Evolutionary conservation across 2,888 invertebrate genomes (phyloP), one percentile per base, ranked within the genome.

Genomic region (Amphimallon solstitiale): DNA sequence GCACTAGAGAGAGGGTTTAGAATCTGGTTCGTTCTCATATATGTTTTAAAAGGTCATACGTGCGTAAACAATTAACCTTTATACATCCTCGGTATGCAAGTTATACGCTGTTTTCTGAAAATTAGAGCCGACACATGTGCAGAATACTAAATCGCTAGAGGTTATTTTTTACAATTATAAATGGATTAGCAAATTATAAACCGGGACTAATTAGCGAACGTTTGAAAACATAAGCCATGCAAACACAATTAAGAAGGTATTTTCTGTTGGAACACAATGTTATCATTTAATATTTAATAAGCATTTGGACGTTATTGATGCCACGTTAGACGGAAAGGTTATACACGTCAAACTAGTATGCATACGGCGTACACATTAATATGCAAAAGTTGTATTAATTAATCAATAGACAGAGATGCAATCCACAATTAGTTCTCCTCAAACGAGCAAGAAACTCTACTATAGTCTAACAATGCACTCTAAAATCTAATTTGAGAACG

Each of bases 31-130:
- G 10, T 40, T 19, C 54, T 21, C 14, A 21, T 56, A 23, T 56
- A 56, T 56, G 23, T 40, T 56, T 56, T 56, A 56, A 40, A 56
- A 56, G 56, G 56, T 56, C 56, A 40, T 56, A 56, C 56, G 56
- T 56, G 56, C 56, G 56, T 56, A 56, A 56, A 56, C 56, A 56
- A 56, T 56, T 56, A 56, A 56, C 56, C 56, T 56, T 40, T 56
- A 15, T 14, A 59, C 60, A 56, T 52, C 49, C 48, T 34, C 37
- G 15, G 9, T 37, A 19, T 37, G 37, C 17, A 37, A 35, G 54
- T 37, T 38, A n/a, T n/a, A 35, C 54, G 21, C 17, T 37, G 54
- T 54, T 54, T 54, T 37, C 54, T 38, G 54, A 9, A 46, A 46
- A 46, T 46, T 46, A 46, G 21, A 21, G 46, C 46, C 17, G 46